A percentile compares a stretch with the other conserved stretches of the same genome.
phyloP scores from a whole-genome alignment of 1,140 invertebrate species.

The Macrocentrus cingulum region DNA sequence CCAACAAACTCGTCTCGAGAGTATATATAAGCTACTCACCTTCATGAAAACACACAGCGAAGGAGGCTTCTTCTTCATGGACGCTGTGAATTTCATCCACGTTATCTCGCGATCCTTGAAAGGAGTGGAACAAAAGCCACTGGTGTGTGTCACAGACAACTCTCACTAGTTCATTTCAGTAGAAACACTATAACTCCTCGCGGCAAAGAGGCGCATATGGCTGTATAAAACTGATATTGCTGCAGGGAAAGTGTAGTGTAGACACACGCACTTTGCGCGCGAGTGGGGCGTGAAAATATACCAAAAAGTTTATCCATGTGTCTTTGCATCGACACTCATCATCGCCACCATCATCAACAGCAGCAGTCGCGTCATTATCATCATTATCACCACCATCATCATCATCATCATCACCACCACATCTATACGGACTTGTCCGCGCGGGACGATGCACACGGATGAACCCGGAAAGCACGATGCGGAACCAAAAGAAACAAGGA shows the following conservation, averaged over 20 bases:
- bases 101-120: not conserved
- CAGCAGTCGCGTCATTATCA: not conserved
- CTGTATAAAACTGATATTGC: conserved; percentile 2
- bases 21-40: not conserved
- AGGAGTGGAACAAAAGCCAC: not conserved
- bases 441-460: conserved; percentile 23
- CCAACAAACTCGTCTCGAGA: no score
- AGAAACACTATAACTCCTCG: not conserved
- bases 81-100: not conserved
- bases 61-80: no score
- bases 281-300: not conserved
- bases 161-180: conserved; percentile 1
- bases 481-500: conserved; percentile 19
- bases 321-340: conserved; percentile 22
- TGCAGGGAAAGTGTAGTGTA: conserved; percentile 10
- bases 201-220: not conserved
- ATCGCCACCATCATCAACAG: conserved; percentile 11
- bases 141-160: not conserved
- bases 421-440: conserved; percentile 16
- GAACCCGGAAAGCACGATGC: conserved; percentile 24
- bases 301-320: conserved; percentile 16
- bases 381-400: no score
- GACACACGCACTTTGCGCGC: conserved; percentile 5
- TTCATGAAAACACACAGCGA: not conserved
- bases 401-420: conserved; percentile 22